phyloP scores from a whole-genome alignment of 2,113 vertebrate species.

The Seriola aureovittata region DNA sequence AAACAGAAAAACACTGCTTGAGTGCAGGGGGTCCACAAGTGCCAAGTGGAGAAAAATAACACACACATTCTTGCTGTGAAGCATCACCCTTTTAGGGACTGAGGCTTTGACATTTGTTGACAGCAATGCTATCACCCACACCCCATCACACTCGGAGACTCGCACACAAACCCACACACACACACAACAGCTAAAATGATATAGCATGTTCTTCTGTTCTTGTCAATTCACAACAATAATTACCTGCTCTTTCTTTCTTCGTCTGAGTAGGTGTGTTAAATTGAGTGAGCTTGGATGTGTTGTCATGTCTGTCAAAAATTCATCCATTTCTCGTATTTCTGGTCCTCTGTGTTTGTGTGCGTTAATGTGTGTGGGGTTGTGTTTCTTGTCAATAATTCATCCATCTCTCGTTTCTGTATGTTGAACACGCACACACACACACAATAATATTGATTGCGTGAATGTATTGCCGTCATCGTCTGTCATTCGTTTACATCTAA shows the following conservation, averaged over 20 bases:
- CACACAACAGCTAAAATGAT: conserved; percentile 52
- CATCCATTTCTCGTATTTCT: conserved; percentile 3
- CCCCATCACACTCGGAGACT: conserved; percentile 17
- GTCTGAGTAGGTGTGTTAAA: conserved; percentile 31
- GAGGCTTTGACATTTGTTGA: conserved; percentile 65
- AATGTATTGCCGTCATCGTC: conserved; percentile 1
- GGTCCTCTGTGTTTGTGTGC: neutral
- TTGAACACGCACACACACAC: neutral
- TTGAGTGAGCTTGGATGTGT: conserved; percentile 41
- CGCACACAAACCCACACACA: conserved; percentile 13
- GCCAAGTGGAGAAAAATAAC: conserved; percentile 52
- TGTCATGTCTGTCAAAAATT: conserved; percentile 53
- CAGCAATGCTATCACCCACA: conserved; percentile 57
- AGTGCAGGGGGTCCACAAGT: conserved; percentile 4
- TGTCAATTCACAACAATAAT: conserved; percentile 67
- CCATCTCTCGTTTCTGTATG: conserved; percentile 7
- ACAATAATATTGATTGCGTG: conserved; percentile 39
- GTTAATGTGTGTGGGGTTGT: conserved; percentile 2
- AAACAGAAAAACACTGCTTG: conserved; percentile 31
- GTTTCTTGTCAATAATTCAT: conserved; percentile 46
- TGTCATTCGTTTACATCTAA: conserved; percentile 32
- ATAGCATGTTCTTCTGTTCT: conserved; percentile 35
- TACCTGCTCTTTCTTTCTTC: conserved; percentile 35
- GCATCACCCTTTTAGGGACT: conserved; percentile 56
- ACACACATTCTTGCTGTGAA: conserved; percentile 57